Conservation (phyloP, 2,797 vertebrate genomes). For the Sorex maritimensis region DNA sequence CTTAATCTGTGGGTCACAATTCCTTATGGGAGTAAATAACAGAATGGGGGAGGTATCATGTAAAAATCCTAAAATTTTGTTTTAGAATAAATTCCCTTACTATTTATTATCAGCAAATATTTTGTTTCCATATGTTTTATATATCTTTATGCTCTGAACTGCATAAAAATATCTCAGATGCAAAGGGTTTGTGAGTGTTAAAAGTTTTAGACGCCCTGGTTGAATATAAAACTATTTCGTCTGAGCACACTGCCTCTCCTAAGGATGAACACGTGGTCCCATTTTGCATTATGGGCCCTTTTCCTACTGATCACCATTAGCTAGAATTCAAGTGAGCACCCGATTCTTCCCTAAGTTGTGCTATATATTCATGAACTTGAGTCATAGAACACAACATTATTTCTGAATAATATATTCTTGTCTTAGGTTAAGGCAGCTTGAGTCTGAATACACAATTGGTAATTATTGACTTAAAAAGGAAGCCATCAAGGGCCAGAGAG, state of each 20-base stretch:
- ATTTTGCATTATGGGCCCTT: not conserved
- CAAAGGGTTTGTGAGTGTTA: too few species aligned
- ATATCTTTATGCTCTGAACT: not conserved
- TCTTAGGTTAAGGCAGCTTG: not conserved
- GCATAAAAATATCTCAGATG: not conserved
- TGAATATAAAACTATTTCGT: not conserved
- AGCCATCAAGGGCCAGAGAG: not conserved
- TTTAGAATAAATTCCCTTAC: too few species aligned
- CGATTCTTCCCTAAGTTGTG: not conserved
- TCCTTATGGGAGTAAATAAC: too few species aligned
- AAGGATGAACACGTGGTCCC: not conserved
- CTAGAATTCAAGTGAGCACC: not conserved
- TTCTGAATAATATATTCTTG: not conserved
- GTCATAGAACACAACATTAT: not conserved
- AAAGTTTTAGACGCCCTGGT: too few species aligned
- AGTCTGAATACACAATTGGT: not conserved
- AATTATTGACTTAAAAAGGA: constrained; percentile 27
- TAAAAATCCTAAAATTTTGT: too few species aligned
- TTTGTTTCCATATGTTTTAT: too few species aligned
- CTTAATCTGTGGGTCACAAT: too few species aligned
- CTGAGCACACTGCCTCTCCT: not conserved
- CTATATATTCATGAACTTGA: not conserved
- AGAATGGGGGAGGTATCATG: too few species aligned
- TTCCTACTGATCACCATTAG: not conserved
- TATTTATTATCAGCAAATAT: too few species aligned